Conservation (phyloP, 2,113 vertebrate species). For the Galbula dea region DNA sequence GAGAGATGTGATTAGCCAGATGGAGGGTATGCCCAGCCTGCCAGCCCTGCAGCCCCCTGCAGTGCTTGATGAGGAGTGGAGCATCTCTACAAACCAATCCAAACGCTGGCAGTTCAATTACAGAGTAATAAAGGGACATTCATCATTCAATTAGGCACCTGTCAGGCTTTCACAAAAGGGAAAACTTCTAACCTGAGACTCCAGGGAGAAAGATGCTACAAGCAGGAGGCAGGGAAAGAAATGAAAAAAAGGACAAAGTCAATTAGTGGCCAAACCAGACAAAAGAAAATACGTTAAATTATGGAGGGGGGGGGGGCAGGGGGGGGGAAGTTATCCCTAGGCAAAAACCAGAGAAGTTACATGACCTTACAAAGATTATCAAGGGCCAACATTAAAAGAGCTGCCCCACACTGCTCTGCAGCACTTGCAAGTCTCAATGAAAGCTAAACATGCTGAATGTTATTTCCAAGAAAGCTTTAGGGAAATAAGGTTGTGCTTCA, state of each 20-base stretch:
- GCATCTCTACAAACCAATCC: constrained; percentile 85
- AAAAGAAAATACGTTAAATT: constrained; percentile 71
- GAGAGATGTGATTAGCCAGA: constrained; percentile 89
- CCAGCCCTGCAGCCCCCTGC: constrained; percentile 76
- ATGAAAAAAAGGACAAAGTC: constrained; percentile 80
- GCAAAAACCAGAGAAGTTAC: constrained; percentile 65
- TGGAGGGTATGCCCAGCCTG: constrained; percentile 87
- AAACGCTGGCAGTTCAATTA: constrained; percentile 91
- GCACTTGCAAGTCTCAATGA: not conserved
- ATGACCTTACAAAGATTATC: constrained; percentile 52
- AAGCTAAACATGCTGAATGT: constrained; percentile 47
- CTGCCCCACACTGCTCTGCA: not conserved
- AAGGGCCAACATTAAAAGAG: constrained; percentile 66
- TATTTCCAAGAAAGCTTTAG: not conserved
- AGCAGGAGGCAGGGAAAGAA: constrained; percentile 75
- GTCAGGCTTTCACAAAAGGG: constrained; percentile 90
- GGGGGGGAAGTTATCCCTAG: constrained; percentile 65
- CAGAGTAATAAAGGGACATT: constrained; percentile 97
- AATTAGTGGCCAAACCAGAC: constrained; percentile 74
- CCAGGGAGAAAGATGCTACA: constrained; percentile 78
- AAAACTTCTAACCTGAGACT: constrained; percentile 85
- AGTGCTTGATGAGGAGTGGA: constrained; percentile 77
- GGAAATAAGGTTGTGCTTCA: not conserved
- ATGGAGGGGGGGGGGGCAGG: too few relatives aligned
- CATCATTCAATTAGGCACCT: constrained; percentile 99